phyloP scores from a whole-genome alignment of 2,888 invertebrate species.

The Synanthedon vespiformis region DNA sequence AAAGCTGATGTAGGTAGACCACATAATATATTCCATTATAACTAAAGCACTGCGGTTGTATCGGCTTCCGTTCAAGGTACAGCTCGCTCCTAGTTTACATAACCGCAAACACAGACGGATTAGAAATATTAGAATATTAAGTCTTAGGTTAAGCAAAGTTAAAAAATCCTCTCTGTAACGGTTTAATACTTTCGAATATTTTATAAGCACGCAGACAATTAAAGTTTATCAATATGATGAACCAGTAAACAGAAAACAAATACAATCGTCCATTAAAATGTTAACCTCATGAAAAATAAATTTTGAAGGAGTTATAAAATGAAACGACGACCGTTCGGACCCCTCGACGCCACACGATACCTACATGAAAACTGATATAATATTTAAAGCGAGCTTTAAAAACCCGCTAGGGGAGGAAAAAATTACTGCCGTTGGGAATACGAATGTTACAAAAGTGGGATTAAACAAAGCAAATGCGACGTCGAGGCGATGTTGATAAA shows the following conservation, averaged over 20 bases:
- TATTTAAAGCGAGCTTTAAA: slow-evolving; percentile 57
- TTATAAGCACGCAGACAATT: too few relatives aligned
- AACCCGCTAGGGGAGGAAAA: slow-evolving; percentile 38
- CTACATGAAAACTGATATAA: slow-evolving; percentile 59
- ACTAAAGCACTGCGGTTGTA: slow-evolving; percentile 24
- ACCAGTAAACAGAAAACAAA: too few relatives aligned
- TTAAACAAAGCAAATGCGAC: slow-evolving; percentile 24
- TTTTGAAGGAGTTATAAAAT: slow-evolving; percentile 34
- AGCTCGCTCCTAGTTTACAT: slow-evolving; percentile 20
- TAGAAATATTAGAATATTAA: slow-evolving; percentile 5
- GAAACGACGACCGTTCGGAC: slow-evolving; percentile 34
- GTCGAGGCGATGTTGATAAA: slow-evolving; percentile 14
- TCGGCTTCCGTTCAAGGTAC: slow-evolving; percentile 12
- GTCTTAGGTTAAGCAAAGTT: slow-evolving; percentile 6
- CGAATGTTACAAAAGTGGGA: slow-evolving; percentile 12
- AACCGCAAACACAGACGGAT: slow-evolving; percentile 18
- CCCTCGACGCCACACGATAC: slow-evolving; percentile 58
- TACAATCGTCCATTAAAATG: slow-evolving; percentile 14
- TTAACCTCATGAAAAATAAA: slow-evolving; percentile 23
- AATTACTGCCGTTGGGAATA: slow-evolving; percentile 52
- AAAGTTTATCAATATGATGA: too few relatives aligned
- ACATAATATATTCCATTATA: neutral
- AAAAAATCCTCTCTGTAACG: too few relatives aligned
- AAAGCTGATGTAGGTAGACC: neutral
- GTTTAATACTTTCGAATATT: too few relatives aligned